Evolutionary conservation across 2,888 invertebrate genomes (phyloP).

Genomic region (Phyllotreta cruciferae): DNA sequence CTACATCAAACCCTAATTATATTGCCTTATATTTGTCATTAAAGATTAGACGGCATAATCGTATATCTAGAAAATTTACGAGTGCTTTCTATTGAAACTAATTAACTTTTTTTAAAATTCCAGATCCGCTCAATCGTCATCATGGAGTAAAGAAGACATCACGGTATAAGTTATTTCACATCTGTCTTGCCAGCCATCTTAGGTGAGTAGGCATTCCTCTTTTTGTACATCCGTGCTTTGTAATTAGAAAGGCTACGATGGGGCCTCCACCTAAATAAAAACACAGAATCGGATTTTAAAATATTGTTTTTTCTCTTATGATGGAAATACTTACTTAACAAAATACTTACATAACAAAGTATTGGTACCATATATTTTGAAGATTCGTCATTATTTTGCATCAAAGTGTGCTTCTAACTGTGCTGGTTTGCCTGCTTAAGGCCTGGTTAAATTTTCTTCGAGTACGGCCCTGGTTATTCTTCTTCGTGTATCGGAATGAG

Average conservation of each 20-base stretch:
- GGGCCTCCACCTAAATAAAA: conserved; percentile 52
- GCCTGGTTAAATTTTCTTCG: neutral
- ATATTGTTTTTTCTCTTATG: no score
- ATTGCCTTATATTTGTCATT: neutral
- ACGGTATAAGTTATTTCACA: conserved; percentile 51
- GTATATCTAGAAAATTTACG: conserved; percentile 32
- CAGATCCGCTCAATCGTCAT: conserved; percentile 46
- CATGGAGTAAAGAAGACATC: conserved; percentile 55
- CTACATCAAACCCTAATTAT: no score
- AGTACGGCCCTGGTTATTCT: conserved; percentile 11
- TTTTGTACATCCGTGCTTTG: conserved; percentile 29
- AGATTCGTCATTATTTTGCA: no score
- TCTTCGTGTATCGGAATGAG: conserved; percentile 49
- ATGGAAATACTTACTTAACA: no score
- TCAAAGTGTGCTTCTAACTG: no score
- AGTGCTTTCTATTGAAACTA: conserved; percentile 33
- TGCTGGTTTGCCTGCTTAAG: no score
- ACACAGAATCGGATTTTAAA: conserved; percentile 8
- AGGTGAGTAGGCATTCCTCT: conserved; percentile 55
- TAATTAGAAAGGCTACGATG: conserved; percentile 56
- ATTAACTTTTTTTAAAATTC: conserved; percentile 43
- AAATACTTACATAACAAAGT: no score
- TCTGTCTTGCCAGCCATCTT: conserved; percentile 57
- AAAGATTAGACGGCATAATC: conserved; percentile 19
- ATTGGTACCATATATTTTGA: no score